Evolutionary conservation across 1,140 invertebrate genomes (phyloP), one percentile per base, ranked within the genome.

Genomic region (Agrilus planipennis): DNA sequence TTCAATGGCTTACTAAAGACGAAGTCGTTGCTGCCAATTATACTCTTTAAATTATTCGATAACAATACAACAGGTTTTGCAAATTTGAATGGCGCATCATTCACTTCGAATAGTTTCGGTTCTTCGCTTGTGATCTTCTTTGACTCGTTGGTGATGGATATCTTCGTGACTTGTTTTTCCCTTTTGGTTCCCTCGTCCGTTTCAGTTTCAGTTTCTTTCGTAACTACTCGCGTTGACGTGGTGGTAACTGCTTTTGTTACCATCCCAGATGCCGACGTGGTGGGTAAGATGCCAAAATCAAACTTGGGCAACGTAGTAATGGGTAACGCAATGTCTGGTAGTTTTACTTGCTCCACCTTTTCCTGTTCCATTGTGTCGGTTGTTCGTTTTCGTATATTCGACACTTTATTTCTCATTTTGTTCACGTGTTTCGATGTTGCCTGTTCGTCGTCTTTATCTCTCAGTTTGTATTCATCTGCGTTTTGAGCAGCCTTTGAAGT

Each of bases 271-370:
- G 44, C n/a, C n/a, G 49, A n/a, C 47, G 50, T 14, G 58, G 52
- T 18, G 66, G 58, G 36, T 69, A 30, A 11, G 59, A 49, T n/a
- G n/a, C n/a, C n/a, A 21, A 74, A 66, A 45, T 76, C 71, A 44
- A 78, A 75, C 42, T 63, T 74, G 0, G 76, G 76, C 32, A 75
- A 50, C n/a, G 65, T 69, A 34, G 72, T 71, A 25, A 75, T 72
- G n/a, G 76, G 73, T 39, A 82, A 62, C 27, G 66, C 57, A 41
- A 74, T 68, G 34, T 67, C 67, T 0, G 76, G 73, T 32, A 81
- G 58, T 48, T 74, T 72, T 2, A 78, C 58, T 11, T 65, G 54
- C 34, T 68, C 57, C 0, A 68, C 54, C 1, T 60, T 58, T 41
- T 65, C 51, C 12, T 44, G 17, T 39, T 70, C 66, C n/a, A n/a